Base-by-base conservation (phyloP, 1,140 invertebrate genomes). In the Acyrthosiphon pisum region DNA sequence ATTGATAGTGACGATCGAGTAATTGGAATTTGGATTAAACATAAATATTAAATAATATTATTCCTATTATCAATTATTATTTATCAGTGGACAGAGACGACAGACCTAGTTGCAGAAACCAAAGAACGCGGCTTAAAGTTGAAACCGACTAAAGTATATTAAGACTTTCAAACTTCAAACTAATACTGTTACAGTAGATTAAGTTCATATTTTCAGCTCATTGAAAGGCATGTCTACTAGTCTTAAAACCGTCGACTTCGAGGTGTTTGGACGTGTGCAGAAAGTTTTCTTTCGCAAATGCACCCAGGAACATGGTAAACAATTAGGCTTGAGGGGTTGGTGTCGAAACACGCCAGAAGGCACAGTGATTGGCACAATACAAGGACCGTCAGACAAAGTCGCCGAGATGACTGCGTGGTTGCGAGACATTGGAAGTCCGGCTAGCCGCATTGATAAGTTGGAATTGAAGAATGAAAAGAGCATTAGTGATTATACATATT, bases 321-420 rank as follows among this genome's bases (percentile, higher is more conserved):
- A 95, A 83, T 95, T 96, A 1, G 95, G 96, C 9, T 94, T 97
- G 6, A 96, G 96, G 94, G 97, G 97, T 87, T 97, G 96, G 96
- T 96, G 96, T 90, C 96, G 96, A 95, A 97, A 97, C 94, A 97
- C 97, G 8, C 94, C 95, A 14, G 94, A 95, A 93, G 96, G 96
- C 0, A 97, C 97, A 20, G 97, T 97, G 0, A 94, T 96, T 81
- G 97, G 97, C 6, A 95, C 95, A 93, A 94, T 97, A 35, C 96
- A 97, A 95, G 97, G 97, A 26, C 94, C 95, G 1, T 94, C 95
- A 68, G 94, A 95, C 2, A 95, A 95, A 90, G 95, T 97, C 30
- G 95, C 95, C 30, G 95, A 95, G 94, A 96, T 97, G 95, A 97
- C 96, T 95, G 94, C 95, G 56, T 97, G 96, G 96, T 95, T 97